Conservation (phyloP, 2,888 invertebrate genomes). For the Tachina lurida region DNA sequence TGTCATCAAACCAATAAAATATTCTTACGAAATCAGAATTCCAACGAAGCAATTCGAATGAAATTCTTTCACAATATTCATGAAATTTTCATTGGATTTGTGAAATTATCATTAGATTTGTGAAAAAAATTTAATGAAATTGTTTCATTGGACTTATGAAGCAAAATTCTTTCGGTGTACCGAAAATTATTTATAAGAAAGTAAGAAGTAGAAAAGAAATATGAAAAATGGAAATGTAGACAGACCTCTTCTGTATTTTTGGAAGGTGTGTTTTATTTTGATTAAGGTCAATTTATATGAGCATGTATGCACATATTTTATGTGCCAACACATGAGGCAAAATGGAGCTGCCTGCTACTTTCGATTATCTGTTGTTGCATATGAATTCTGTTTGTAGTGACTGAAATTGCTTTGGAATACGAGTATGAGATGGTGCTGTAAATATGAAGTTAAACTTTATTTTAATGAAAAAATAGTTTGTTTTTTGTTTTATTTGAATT, state of each 20-base stretch:
- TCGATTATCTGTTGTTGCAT: not conserved
- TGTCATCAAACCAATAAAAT: too few species aligned
- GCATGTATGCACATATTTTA: not conserved
- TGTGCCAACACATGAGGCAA: not conserved
- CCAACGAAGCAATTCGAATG: too few species aligned
- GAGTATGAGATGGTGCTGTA: too few species aligned
- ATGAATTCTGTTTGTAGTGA: not conserved
- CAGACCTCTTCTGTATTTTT: constrained; percentile 23
- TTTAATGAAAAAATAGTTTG: not conserved
- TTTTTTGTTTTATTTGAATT: not conserved
- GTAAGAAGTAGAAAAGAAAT: constrained; percentile 10
- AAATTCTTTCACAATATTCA: too few species aligned
- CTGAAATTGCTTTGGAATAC: too few species aligned
- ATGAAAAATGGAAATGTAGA: not conserved
- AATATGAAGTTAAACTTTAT: not conserved
- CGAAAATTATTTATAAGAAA: constrained; percentile 59
- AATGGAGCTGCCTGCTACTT: not conserved
- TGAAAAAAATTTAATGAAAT: too few species aligned
- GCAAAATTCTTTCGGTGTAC: too few species aligned
- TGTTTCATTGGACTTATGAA: constrained; percentile 63
- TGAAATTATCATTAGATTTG: too few species aligned
- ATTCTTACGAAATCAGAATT: too few species aligned
- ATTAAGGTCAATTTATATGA: constrained; percentile 12
- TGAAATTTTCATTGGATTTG: too few species aligned
- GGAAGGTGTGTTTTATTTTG: constrained; percentile 62